Evolutionary conservation across 2,888 invertebrate genomes (phyloP).

Genomic region (Heteromyza rotundicornis): DNA sequence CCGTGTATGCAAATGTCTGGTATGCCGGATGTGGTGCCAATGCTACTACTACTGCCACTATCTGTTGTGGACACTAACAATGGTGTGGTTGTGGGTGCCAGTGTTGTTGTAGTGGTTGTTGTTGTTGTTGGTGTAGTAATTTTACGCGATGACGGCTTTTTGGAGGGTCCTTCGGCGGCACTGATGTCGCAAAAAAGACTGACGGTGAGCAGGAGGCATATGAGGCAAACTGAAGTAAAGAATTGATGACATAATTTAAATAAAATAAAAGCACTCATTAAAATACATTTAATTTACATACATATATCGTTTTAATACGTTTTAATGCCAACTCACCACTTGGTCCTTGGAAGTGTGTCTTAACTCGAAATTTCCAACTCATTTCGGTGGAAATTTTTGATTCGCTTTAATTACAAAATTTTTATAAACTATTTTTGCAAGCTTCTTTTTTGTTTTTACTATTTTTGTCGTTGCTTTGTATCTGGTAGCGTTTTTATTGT

Average conservation of each 20-base stretch:
- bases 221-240: background rate
- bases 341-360: too few relatives aligned
- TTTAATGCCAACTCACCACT: constrained; percentile 19
- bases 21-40: constrained; percentile 36
- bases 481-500: too few relatives aligned
- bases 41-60: constrained; percentile 22
- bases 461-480: background rate
- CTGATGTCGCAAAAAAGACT: background rate
- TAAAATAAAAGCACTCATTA: too few relatives aligned
- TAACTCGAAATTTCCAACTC: constrained; percentile 29
- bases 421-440: too few relatives aligned
- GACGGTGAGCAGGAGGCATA: background rate
- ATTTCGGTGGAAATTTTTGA: constrained; percentile 16
- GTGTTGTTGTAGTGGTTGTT: constrained; percentile 11
- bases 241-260: too few relatives aligned
- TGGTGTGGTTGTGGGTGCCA: constrained; percentile 13
- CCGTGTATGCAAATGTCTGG: constrained; percentile 57
- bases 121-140: constrained; percentile 9
- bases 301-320: too few relatives aligned
- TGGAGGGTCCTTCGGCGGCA: constrained; percentile 19
- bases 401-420: too few relatives aligned
- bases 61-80: constrained; percentile 10
- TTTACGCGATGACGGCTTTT: constrained; percentile 16
- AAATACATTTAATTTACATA: too few relatives aligned
- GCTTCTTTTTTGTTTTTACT: background rate